A percentile compares a stretch with the other conserved stretches of the same genome.
These are phyloP conservation scores for Lynx canadensis DNA, from an alignment of 2,113 vertebrate genomes.

Conservation along the genomic window DNA sequence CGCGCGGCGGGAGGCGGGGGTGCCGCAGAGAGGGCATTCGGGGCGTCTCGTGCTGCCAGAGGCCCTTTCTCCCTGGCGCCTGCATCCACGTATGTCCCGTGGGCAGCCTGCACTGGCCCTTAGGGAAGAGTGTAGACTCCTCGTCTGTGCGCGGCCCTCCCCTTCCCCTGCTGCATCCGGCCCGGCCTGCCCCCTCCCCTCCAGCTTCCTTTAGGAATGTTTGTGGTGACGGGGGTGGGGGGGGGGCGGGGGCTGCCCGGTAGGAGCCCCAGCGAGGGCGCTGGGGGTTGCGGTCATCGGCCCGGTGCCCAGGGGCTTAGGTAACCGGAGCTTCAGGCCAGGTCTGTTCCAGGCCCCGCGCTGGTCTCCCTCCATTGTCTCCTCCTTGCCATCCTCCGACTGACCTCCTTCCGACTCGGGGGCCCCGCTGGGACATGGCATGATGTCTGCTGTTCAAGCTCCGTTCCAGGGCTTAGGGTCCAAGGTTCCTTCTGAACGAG, in stretches of 20 bases:
- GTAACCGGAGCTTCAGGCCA: not conserved
- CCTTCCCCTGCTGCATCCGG: not conserved
- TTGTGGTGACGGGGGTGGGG: not conserved
- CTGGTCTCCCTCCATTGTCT: not conserved
- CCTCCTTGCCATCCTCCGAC: not conserved
- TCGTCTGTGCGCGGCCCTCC: not conserved
- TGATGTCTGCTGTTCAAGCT: not conserved
- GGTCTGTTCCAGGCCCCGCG: not conserved
- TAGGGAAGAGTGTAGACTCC: too few relatives aligned
- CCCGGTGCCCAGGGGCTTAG: not conserved
- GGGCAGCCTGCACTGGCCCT: not conserved
- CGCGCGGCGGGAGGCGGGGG: fast-evolving
- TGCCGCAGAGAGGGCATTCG: not conserved
- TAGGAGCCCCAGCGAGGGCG: not conserved
- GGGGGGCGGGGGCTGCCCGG: not conserved
- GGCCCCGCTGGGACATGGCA: too few relatives aligned
- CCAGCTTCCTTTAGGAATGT: not conserved
- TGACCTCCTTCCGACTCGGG: not conserved
- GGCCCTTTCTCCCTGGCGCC: not conserved
- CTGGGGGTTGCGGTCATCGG: not conserved
- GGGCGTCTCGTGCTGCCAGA: not conserved
- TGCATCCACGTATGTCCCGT: not conserved
- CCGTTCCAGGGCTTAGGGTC: not conserved
- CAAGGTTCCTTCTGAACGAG: not conserved
- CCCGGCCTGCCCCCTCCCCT: not conserved